Evolutionary conservation across 2,113 vertebrate species (phyloP).

Genomic region (Benitochromis conjunctus): DNA sequence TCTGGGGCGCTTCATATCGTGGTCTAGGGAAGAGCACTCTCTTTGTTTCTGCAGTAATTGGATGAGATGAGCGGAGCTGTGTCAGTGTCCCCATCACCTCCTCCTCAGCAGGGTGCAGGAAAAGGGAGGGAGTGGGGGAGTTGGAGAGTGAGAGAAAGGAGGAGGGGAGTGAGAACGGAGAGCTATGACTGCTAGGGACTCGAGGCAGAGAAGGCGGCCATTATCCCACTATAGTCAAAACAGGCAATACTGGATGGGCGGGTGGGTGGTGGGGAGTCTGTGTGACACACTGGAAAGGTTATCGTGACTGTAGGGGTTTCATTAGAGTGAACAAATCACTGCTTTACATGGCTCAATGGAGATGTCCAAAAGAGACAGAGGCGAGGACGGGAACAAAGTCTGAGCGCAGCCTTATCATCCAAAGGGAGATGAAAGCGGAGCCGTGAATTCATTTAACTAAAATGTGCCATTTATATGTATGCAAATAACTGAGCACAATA

Average conservation of each 20-base stretch:
- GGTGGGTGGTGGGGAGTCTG: slow-evolving; percentile 19
- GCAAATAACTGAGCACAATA: slow-evolving; percentile 43
- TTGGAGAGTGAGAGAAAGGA: background rate
- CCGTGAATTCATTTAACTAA: slow-evolving; percentile 36
- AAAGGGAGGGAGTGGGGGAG: slow-evolving; percentile 16
- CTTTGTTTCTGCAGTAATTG: slow-evolving; percentile 72
- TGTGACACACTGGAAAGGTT: slow-evolving; percentile 68
- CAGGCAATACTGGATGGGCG: slow-evolving; percentile 24
- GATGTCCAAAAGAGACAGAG: slow-evolving; percentile 49
- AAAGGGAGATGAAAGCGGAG: slow-evolving; percentile 41
- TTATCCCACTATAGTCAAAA: slow-evolving; percentile 58
- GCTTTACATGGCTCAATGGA: slow-evolving; percentile 63
- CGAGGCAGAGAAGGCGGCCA: slow-evolving; percentile 52
- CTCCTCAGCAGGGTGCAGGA: slow-evolving; percentile 53
- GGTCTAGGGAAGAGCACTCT: slow-evolving; percentile 45
- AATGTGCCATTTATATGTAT: slow-evolving; percentile 50
- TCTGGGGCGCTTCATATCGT: slow-evolving; percentile 36
- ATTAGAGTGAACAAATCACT: slow-evolving; percentile 67
- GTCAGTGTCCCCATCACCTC: slow-evolving; percentile 66
- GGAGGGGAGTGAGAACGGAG: slow-evolving; percentile 25
- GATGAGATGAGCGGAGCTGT: slow-evolving; percentile 63
- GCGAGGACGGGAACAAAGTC: slow-evolving; percentile 43
- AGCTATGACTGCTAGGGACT: slow-evolving; percentile 37
- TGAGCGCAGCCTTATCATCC: slow-evolving; percentile 40
- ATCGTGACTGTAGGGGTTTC: slow-evolving; percentile 65